Percentiles rank a stretch among this genome's conserved stretches.
phyloP scores from a whole-genome alignment of 2,888 invertebrate genomes.

The Scrobipalpa atriplicella region DNA sequence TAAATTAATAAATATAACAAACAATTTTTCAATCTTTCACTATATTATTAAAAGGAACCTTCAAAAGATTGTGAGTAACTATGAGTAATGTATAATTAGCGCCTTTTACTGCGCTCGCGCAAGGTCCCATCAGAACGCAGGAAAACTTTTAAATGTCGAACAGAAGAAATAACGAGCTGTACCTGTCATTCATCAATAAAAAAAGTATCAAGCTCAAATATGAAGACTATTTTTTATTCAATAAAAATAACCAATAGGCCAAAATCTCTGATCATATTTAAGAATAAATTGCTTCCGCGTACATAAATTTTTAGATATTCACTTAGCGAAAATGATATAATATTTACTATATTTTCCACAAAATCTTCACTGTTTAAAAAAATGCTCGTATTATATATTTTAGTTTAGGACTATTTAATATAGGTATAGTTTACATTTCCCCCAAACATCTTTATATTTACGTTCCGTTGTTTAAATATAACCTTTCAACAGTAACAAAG shows the following conservation, averaged over 20 bases:
- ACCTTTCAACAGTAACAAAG: not conserved
- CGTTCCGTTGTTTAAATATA: not conserved
- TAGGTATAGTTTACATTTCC: too few relatives aligned
- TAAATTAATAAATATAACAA: constrained; percentile 1
- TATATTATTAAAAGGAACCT: constrained; percentile 5
- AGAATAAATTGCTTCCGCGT: too few relatives aligned
- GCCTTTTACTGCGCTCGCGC: constrained; percentile 22
- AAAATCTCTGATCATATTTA: not conserved
- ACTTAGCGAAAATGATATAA: too few relatives aligned
- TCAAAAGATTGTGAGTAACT: constrained; percentile 9
- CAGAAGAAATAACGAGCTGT: not conserved
- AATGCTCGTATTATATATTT: too few relatives aligned
- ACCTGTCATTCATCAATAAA: constrained; percentile 10
- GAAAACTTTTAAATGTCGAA: constrained; percentile 12
- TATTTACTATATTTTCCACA: too few relatives aligned
- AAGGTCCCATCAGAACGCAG: constrained; percentile 13
- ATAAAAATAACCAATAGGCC: too few relatives aligned
- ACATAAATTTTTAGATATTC: too few relatives aligned
- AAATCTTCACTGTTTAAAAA: too few relatives aligned
- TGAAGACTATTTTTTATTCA: not conserved
- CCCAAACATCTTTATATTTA: not conserved
- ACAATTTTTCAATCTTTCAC: constrained; percentile 1
- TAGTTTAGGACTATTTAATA: too few relatives aligned
- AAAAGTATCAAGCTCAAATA: too few relatives aligned
- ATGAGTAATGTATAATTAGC: constrained; percentile 14